Percentiles rank a stretch among this genome's conserved stretches.
Conservation (phyloP, 2,888 invertebrate species). For the Aproaerema taeniolella region DNA sequence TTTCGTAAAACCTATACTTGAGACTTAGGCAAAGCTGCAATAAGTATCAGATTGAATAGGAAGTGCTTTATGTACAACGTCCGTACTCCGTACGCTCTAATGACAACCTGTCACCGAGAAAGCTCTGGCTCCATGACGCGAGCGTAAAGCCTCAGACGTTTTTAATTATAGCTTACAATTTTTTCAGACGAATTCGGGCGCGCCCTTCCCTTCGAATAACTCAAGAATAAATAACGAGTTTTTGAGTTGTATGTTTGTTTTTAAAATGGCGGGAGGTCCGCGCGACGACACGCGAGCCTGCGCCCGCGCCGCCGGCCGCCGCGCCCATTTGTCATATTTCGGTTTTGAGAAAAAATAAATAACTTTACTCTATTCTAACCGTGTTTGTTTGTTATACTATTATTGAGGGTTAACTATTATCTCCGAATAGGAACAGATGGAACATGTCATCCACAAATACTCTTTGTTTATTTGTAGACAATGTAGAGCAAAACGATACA, state of each 20-base stretch:
- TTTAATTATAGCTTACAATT: conserved; percentile 75
- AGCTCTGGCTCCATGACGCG: conserved; percentile 5
- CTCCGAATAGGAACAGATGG: conserved; percentile 59
- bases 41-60: neutral
- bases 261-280: conserved; percentile 77
- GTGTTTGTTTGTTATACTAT: conserved; percentile 68
- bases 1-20: too few relatives aligned
- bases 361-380: conserved; percentile 64
- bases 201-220: conserved; percentile 71
- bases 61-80: neutral
- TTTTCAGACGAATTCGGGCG: conserved; percentile 71
- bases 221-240: conserved; percentile 74
- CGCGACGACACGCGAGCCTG: conserved; percentile 74
- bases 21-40: too few relatives aligned
- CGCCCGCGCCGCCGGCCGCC: conserved; percentile 35
- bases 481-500: conserved; percentile 6
- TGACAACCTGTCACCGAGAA: conserved; percentile 14
- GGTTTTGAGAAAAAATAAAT: conserved; percentile 71
- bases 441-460: conserved; percentile 42
- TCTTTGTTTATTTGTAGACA: conserved; percentile 35
- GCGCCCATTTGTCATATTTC: conserved; percentile 75
- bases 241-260: conserved; percentile 75
- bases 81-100: conserved; percentile 1
- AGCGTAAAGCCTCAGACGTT: conserved; percentile 42
- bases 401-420: conserved; percentile 69